Evolutionary conservation across 2,113 vertebrate species (phyloP).

Genomic region (Laticauda colubrina): DNA sequence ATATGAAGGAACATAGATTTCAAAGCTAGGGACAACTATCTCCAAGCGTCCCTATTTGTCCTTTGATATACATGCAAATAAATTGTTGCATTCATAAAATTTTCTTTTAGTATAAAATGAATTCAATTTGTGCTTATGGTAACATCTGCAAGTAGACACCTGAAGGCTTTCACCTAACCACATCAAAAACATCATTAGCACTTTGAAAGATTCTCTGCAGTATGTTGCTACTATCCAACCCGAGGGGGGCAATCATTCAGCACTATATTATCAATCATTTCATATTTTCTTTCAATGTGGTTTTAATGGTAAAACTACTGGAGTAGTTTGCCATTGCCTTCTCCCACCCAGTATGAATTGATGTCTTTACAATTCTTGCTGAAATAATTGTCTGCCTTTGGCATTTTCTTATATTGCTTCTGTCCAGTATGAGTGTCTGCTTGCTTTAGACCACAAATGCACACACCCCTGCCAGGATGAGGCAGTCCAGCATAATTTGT

Average conservation of each 20-base stretch:
- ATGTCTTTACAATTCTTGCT: not conserved
- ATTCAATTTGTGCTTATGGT: not conserved
- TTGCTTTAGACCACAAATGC: not conserved
- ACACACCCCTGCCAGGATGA: not conserved
- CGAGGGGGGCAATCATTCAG: not conserved
- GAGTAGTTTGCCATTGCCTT: not conserved
- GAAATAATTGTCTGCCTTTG: not conserved
- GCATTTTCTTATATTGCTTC: not conserved
- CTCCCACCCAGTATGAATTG: not conserved
- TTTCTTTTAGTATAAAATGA: not conserved
- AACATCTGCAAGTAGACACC: not conserved
- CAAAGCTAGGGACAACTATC: rapidly evolving
- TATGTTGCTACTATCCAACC: not conserved
- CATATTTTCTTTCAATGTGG: not conserved
- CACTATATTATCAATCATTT: not conserved
- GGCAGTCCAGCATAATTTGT: not conserved
- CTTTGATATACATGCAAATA: not conserved
- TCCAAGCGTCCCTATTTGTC: not conserved
- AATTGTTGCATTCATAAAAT: not conserved
- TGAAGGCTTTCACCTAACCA: not conserved
- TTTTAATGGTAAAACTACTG: not conserved
- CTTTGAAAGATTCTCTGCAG: not conserved
- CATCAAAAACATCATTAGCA: not conserved
- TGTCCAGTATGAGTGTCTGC: not conserved
- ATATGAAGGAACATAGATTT: conserved; percentile 1